A percentile compares a stretch with the other conserved stretches of the same genome.
Conservation (phyloP, 2,888 invertebrate species). For the Erebia aethiops region DNA sequence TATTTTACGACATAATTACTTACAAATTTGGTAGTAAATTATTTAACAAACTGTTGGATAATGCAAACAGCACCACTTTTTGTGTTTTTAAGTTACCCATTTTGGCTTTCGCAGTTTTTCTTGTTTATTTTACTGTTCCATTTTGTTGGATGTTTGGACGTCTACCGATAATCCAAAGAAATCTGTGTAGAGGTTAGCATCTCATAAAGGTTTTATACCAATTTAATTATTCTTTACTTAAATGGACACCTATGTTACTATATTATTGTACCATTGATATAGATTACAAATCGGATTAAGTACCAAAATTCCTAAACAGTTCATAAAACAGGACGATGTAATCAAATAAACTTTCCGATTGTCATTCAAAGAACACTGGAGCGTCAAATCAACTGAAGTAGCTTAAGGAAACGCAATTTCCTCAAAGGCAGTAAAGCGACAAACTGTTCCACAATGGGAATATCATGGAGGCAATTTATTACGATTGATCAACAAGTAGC, state of each 20-base stretch:
- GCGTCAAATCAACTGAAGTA: slow-evolving; percentile 72
- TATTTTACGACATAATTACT: background rate
- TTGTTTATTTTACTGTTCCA: no score
- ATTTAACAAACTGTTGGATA: slow-evolving; percentile 6
- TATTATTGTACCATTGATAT: no score
- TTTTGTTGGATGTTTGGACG: no score
- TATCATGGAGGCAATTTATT: slow-evolving; percentile 82
- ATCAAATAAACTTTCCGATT: slow-evolving; percentile 32
- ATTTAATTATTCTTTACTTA: no score
- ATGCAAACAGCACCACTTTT: background rate
- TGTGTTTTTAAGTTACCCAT: background rate
- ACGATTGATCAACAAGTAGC: slow-evolving; percentile 83
- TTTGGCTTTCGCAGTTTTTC: no score
- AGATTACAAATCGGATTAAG: no score
- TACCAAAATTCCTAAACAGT: background rate
- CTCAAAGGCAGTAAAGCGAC: slow-evolving; percentile 79
- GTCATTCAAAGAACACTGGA: slow-evolving; percentile 45
- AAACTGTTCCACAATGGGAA: slow-evolving; percentile 81
- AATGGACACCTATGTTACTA: no score
- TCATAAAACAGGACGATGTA: slow-evolving; percentile 18
- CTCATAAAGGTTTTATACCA: no score
- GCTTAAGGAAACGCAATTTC: slow-evolving; percentile 78
- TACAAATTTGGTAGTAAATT: background rate
- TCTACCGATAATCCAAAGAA: no score
- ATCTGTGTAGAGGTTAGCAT: no score